phyloP scores from a whole-genome alignment of 92 coral and sea anemone genomes.

The Zoanthus gigantus region DNA sequence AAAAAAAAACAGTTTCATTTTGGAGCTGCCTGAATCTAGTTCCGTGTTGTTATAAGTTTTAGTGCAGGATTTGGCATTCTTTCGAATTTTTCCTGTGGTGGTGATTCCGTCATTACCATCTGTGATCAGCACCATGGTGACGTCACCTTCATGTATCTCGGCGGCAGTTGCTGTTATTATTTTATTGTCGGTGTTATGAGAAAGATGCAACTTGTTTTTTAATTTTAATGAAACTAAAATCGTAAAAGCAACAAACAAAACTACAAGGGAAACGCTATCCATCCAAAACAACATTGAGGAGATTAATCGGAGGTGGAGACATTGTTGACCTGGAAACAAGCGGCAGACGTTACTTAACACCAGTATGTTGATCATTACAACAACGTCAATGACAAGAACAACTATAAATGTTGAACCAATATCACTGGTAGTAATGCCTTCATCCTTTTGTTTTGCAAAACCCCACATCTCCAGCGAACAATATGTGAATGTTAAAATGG shows the following conservation, averaged over 20 bases:
- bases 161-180: no score
- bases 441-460: neutral
- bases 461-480: neutral
- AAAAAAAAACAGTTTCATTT: neutral
- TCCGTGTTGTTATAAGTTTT: neutral
- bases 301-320: neutral
- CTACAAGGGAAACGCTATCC: neutral
- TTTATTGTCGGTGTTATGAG: neutral
- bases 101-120: neutral
- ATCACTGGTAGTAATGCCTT: neutral
- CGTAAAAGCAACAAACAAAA: neutral
- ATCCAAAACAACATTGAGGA: neutral
- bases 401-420: neutral
- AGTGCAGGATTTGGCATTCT: neutral
- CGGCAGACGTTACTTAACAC: neutral
- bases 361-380: neutral
- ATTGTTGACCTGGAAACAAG: neutral
- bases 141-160: neutral
- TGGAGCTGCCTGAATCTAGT: neutral
- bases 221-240: neutral
- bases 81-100: neutral
- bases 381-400: neutral
- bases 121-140: neutral
- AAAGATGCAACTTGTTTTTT: neutral
- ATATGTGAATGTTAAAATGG: neutral